Evolutionary conservation across 1,140 invertebrate genomes (phyloP).

Genomic region (Holcopasites calliopsidis): DNA sequence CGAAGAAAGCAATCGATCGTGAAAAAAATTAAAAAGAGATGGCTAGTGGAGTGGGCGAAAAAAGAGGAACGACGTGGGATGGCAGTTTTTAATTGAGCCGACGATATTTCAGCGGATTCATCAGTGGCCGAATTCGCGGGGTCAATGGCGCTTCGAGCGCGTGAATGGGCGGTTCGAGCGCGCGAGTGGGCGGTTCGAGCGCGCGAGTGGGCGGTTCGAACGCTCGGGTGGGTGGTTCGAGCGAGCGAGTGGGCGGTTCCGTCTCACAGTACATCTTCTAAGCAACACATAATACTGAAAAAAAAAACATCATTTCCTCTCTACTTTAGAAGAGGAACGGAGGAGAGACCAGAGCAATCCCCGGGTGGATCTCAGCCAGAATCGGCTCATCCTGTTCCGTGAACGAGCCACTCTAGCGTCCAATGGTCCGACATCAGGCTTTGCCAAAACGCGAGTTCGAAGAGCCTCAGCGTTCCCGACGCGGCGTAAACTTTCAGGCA

Average conservation of each 20-base stretch:
- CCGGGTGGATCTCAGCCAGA: constrained; percentile 20
- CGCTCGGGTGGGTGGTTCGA: too few relatives aligned
- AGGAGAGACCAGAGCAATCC: too few relatives aligned
- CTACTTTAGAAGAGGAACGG: too few relatives aligned
- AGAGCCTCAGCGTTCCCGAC: background rate
- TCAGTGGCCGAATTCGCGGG: background rate
- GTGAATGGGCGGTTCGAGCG: too few relatives aligned
- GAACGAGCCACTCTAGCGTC: constrained; percentile 16
- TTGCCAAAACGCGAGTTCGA: constrained; percentile 35
- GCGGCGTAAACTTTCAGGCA: background rate
- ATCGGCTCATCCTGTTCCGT: constrained; percentile 13
- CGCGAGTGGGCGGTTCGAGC: too few relatives aligned
- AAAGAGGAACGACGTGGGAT: background rate
- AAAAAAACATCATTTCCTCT: too few relatives aligned
- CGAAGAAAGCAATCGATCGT: background rate
- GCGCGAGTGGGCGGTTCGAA: too few relatives aligned
- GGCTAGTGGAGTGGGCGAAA: background rate
- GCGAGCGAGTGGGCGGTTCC: too few relatives aligned
- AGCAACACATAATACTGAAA: too few relatives aligned
- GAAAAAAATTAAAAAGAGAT: background rate
- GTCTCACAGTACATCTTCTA: too few relatives aligned
- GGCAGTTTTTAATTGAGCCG: background rate
- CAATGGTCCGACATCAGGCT: constrained; percentile 21
- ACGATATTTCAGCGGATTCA: background rate
- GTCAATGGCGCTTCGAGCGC: too few relatives aligned